Conservation (phyloP, 1,140 invertebrate species). For the Apis mellifera region Amel_HAv3.1 CM009935.2:6302001-6302500, state of each 20-base stretch:
- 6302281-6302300: not conserved
- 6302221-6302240: not conserved
- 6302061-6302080: too few species aligned
- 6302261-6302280: not conserved
- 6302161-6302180: conserved; percentile 6
- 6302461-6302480: too few species aligned
- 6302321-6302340: not conserved
- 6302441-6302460: too few species aligned
- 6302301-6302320: not conserved
- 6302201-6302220: not conserved
- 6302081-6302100: too few species aligned
- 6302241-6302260: not conserved
- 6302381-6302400: too few species aligned
- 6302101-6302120: too few species aligned
- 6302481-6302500: too few species aligned
- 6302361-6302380: too few species aligned
- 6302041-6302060: too few species aligned
- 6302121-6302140: not conserved
- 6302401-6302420: too few species aligned
- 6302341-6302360: too few species aligned
- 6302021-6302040: not conserved
- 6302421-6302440: too few species aligned
- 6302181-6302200: conserved; percentile 39
- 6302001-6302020: not conserved
- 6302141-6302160: not conserved